Base-by-base conservation (phyloP, 2,113 vertebrate species). In the Potamarius usumacintae region DNA sequence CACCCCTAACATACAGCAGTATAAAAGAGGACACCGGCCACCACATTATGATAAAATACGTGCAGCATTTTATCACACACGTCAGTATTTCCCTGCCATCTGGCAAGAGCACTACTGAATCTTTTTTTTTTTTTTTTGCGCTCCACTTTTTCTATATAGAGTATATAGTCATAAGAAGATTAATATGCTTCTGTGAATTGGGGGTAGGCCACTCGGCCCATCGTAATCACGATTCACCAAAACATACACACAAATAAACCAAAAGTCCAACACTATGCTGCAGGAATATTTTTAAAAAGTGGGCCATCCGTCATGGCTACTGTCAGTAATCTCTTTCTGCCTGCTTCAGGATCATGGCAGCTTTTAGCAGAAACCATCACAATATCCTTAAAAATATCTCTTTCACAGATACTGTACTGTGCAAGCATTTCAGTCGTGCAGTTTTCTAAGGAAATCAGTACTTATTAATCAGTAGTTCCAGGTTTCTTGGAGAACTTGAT, bases 281-380 rank as follows among this genome's bases (percentile, higher is more conserved):
- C 34, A 81, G 77, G 78, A 52, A 86, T 78, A 25, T 52, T 42
- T 42, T 42, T 42, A 42, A 42, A 42, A 42, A 71, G 69, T 71
- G 69, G 53, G 84, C 84, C 88, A 88, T 89, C 81, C 87, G 88
- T 76, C 81, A 85, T 58, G 72, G 83, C 57, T 67, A 69, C 50
- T 62, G 34, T 69, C 83, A 71, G 87, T 95, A 94, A 94, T 94
- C 93, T 92, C 91, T 89, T 80, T 90, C 89, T 60, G 88, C 87
- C 90, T 90, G 92, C 89, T 77, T 92, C 90, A 89, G 91, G 91
- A 90, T 90, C 89, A 85, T 89, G 86, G 91, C 90, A 85, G 94
- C 94, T 95, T 94, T 42, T 42, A 94, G 91, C 89, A 85, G 17
- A 80, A 57, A 7, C 25, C 78, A 25, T 48, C 20, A 50, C 48